Evolutionary conservation across 2,888 invertebrate species (phyloP), one percentile per base, ranked within the genome.

Genomic region (Thelaira solivaga): DNA sequence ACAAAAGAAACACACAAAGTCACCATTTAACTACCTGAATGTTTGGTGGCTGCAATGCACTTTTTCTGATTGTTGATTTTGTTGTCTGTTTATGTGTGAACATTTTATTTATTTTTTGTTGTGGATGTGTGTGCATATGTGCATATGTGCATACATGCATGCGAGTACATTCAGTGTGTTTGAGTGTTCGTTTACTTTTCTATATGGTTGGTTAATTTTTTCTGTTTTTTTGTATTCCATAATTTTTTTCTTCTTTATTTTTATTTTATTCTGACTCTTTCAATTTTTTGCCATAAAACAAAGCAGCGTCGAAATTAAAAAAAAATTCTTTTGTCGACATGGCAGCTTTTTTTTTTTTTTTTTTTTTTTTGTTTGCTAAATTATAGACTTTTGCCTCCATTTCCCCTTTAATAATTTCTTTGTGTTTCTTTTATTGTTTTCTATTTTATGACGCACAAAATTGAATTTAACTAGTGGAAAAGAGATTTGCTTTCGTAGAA

Each of bases 381-480:
- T 45, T 62, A 13, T 55, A n/a, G n/a, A n/a, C n/a, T n/a, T n/a
- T 39, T 11, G n/a, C n/a, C 39, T 16, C 18, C 18, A 41, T 26
- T 39, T n/a, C 4, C 41, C 11, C 3, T 45, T 53, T 8, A 11
- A 16, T 22, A 26, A 47, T 41, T 67, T 31, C 7, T 4, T 8
- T 13, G 11, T 11, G 2, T 43, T 53, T 47, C 41, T 64, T 29
- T 45, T 26, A 11, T 31, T 53, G 18, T 65, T 41, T 18, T 49
- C 8, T 73, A 18, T 20, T 47, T 45, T 62, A 13, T 55, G 75
- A 69, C 62, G 68, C 68, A 68, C 31, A 39, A 39, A 29, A 69
- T 34, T 8, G 26, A 62, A 43, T 68, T 57, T 62, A 68, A 68
- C 41, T 68, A 47, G 45, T 65, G 64, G 43, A 76, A 75, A 49